phyloP scores from a whole-genome alignment of 2,113 vertebrate genomes.

The Periophthalmodon schlosseri region DNA sequence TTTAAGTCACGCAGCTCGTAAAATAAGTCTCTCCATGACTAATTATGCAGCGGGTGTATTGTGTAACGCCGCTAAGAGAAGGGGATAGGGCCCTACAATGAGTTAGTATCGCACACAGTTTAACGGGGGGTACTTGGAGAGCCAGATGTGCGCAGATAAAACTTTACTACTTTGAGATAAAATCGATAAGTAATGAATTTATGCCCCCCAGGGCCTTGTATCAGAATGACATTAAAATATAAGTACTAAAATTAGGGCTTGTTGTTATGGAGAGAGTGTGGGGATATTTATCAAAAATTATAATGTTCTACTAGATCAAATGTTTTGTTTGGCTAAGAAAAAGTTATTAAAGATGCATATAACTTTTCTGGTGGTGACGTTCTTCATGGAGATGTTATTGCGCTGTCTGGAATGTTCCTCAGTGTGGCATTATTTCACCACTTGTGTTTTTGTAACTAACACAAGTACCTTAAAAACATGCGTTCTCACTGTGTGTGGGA shows the following conservation, averaged over 20 bases:
- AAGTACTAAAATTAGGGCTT: not conserved
- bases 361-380: too few relatives aligned
- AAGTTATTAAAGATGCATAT: too few relatives aligned
- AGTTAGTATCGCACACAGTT: not conserved
- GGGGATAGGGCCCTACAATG: not conserved
- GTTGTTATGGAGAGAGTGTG: not conserved
- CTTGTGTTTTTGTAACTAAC: too few relatives aligned
- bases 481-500: too few relatives aligned
- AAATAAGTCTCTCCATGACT: not conserved
- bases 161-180: not conserved
- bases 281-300: not conserved
- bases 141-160: slow-evolving; percentile 5
- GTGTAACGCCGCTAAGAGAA: not conserved
- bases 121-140: not conserved
- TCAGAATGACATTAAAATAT: not conserved
- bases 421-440: too few relatives aligned
- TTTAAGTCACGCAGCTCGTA: slow-evolving; percentile 5
- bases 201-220: not conserved
- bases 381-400: too few relatives aligned
- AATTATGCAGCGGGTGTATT: not conserved
- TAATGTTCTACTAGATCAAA: not conserved
- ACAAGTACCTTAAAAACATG: too few relatives aligned
- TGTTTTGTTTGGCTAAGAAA: too few relatives aligned
- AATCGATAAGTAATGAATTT: slow-evolving; percentile 2
- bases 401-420: too few relatives aligned